Percentiles rank a stretch among this genome's conserved stretches.
Evolutionary conservation across 2,113 vertebrate genomes (phyloP).

Genomic region (Oreochromis niloticus): DNA sequence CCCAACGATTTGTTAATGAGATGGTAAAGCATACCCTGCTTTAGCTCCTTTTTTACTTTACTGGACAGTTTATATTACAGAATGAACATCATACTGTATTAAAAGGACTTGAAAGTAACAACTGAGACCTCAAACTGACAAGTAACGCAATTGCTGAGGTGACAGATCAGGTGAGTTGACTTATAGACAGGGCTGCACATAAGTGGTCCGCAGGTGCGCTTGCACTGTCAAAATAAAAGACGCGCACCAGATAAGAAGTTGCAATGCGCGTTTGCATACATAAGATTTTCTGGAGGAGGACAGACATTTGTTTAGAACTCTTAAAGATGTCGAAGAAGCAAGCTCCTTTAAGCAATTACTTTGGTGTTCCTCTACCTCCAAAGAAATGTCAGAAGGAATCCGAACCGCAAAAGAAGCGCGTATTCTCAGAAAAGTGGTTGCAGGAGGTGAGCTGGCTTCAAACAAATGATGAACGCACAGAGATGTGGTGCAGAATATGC

Average conservation of each 20-base stretch:
- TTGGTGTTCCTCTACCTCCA: accelerated
- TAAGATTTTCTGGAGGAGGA: accelerated
- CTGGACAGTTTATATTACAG: accelerated
- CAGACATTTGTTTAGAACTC: neutral
- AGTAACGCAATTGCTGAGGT: neutral
- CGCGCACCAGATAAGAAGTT: neutral
- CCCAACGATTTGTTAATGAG: neutral
- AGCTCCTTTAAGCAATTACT: neutral
- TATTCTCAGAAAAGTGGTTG: neutral
- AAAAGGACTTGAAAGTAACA: neutral
- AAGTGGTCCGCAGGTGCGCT: accelerated
- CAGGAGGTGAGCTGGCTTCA: neutral
- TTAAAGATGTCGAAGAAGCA: too few relatives aligned
- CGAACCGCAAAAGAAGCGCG: accelerated
- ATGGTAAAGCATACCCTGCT: neutral
- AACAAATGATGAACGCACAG: neutral
- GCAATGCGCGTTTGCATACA: accelerated
- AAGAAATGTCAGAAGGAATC: accelerated
- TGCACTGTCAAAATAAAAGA: neutral
- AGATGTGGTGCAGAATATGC: neutral
- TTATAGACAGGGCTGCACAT: accelerated
- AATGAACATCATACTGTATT: neutral
- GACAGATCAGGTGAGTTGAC: neutral
- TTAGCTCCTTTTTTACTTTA: neutral
- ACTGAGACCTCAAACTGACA: neutral